phyloP scores from a whole-genome alignment of 2,888 invertebrate species.

The Agrilus cyanescens region DNA sequence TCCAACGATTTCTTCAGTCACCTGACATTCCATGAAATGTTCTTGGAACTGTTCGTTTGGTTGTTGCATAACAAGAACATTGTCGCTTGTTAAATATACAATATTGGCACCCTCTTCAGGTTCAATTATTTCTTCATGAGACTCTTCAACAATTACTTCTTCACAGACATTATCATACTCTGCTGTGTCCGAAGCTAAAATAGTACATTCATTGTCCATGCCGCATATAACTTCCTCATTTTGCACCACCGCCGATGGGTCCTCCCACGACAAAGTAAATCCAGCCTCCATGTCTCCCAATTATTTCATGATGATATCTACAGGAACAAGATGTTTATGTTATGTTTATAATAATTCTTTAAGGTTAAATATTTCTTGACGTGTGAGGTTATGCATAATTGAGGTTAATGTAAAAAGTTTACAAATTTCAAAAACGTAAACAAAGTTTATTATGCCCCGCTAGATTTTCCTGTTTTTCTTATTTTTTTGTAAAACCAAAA shows the following conservation, averaged over 20 bases:
- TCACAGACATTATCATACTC: constrained; percentile 37
- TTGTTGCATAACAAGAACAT: constrained; percentile 32
- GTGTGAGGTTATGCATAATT: constrained; percentile 37
- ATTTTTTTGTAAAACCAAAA: no score
- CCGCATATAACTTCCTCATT: constrained; percentile 44
- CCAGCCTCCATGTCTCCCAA: constrained; percentile 28
- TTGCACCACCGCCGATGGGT: constrained; percentile 28
- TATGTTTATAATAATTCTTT: constrained; percentile 12
- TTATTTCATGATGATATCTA: constrained; percentile 3
- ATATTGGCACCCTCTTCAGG: constrained; percentile 21
- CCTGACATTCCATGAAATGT: constrained; percentile 37
- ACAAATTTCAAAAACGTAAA: constrained; percentile 33
- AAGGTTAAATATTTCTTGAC: constrained; percentile 33
- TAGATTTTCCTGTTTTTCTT: no score
- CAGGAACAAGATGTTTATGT: constrained; percentile 1
- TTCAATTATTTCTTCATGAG: constrained; percentile 14
- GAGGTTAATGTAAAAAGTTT: constrained; percentile 32
- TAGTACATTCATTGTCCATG: constrained; percentile 37
- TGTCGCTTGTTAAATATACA: constrained; percentile 32
- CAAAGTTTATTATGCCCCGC: constrained; percentile 19
- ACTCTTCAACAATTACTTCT: constrained; percentile 35
- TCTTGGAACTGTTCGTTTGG: constrained; percentile 30
- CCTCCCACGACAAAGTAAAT: constrained; percentile 34
- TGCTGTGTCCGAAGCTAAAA: constrained; percentile 26
- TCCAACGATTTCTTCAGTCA: constrained; percentile 63